These are phyloP conservation scores for Zalophus californianus DNA, from an alignment of 2,797 vertebrate species.

Conservation along the genomic window DNA sequence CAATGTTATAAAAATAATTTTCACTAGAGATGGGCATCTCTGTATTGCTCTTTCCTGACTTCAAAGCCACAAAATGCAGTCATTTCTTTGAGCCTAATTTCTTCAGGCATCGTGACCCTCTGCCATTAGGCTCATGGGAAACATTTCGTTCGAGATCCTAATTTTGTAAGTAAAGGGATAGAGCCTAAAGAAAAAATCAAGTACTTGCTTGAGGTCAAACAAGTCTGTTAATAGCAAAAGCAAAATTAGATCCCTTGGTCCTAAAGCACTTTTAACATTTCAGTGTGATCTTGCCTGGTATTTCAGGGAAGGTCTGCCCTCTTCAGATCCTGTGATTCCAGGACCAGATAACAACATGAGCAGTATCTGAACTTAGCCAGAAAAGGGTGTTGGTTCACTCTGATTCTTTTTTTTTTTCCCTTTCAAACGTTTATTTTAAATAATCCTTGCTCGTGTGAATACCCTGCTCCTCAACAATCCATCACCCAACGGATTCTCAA, in stretches of 20 bases:
- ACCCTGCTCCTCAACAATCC: neutral
- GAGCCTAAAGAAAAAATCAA: slow-evolving; percentile 12
- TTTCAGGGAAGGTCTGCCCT: neutral
- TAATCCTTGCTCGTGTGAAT: neutral
- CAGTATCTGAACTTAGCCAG: neutral
- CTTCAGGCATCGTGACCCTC: neutral
- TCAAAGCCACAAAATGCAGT: neutral
- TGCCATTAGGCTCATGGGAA: neutral
- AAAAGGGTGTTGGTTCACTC: neutral
- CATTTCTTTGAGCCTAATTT: slow-evolving; percentile 12
- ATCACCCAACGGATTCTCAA: neutral
- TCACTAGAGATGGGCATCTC: neutral
- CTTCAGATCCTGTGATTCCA: neutral
- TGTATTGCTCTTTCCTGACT: slow-evolving; percentile 40
- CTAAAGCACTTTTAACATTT: neutral
- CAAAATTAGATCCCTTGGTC: neutral
- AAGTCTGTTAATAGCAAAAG: neutral
- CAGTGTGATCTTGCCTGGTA: neutral
- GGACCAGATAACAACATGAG: neutral
- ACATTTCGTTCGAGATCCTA: neutral
- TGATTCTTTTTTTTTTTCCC: neutral
- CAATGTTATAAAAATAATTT: slow-evolving; percentile 56
- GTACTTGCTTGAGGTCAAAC: neutral
- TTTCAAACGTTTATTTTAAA: slow-evolving; percentile 46
- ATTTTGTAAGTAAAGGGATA: neutral